These are phyloP conservation scores for Antitype chi DNA, from an alignment of 2,888 invertebrate genomes.

Conservation along the genomic window DNA sequence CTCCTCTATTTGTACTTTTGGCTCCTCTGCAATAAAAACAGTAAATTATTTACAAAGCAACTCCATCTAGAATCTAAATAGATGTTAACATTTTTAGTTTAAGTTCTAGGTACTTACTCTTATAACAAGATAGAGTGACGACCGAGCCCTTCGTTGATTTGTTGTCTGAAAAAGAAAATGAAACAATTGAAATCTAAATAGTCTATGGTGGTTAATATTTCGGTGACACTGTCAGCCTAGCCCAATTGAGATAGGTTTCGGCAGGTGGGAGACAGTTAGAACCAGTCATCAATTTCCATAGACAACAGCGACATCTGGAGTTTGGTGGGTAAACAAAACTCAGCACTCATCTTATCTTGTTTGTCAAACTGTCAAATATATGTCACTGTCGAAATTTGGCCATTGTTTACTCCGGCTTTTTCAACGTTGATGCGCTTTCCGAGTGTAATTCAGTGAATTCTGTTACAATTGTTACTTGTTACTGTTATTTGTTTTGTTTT, in stretches of 20 bases:
- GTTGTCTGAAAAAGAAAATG: conserved; percentile 87
- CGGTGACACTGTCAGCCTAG: background rate
- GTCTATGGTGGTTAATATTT: background rate
- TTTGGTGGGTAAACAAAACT: too few species aligned
- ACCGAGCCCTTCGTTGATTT: conserved; percentile 90
- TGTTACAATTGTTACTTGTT: too few species aligned
- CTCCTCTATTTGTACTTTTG: conserved; percentile 87
- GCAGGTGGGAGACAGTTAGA: too few species aligned
- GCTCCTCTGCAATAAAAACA: conserved; percentile 81
- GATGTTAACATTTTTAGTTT: background rate
- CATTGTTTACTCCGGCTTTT: too few species aligned
- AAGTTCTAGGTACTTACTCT: conserved; percentile 84
- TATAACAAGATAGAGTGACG: conserved; percentile 91
- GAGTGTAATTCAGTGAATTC: too few species aligned
- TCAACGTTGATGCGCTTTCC: too few species aligned
- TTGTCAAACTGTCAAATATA: too few species aligned
- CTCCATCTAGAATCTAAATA: background rate
- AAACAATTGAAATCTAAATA: background rate
- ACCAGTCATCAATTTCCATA: too few species aligned
- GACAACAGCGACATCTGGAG: too few species aligned
- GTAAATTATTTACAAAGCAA: background rate
- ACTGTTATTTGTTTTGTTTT: too few species aligned
- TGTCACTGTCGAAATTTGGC: too few species aligned
- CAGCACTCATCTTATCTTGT: too few species aligned
- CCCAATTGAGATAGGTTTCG: background rate